A percentile compares a stretch with the other conserved stretches of the same genome.
These are phyloP conservation scores for Ephialtes manifestator DNA, from an alignment of 2,888 invertebrate genomes.

Conservation along the genomic window DNA sequence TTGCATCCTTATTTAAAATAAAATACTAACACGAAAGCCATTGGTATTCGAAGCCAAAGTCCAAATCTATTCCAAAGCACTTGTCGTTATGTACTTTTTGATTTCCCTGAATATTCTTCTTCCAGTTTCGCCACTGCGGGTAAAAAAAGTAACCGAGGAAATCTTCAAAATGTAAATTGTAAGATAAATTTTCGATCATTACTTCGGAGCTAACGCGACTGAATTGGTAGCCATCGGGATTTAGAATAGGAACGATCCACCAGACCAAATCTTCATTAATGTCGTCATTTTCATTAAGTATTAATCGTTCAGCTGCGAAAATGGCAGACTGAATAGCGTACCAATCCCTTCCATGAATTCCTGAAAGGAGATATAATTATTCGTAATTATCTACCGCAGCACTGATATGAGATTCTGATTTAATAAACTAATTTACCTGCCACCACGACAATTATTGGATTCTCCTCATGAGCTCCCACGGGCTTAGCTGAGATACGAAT, in stretches of 20 bases:
- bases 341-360: slow-evolving; percentile 67
- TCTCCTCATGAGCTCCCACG: slow-evolving; percentile 25
- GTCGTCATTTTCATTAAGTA: slow-evolving; percentile 48
- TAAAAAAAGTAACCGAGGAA: background rate
- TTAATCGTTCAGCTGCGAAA: slow-evolving; percentile 61
- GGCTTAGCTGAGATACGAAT: slow-evolving; percentile 54
- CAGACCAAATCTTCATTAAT: slow-evolving; percentile 48
- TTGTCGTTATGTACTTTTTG: background rate
- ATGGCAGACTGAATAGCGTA: slow-evolving; percentile 65
- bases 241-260: slow-evolving; percentile 65
- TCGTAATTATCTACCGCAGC: slow-evolving; percentile 9
- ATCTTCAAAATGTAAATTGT: background rate
- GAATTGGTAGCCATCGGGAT: slow-evolving; percentile 62
- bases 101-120: slow-evolving; percentile 51
- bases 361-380: slow-evolving; percentile 53
- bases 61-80: slow-evolving; percentile 63
- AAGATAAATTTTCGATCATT: slow-evolving; percentile 7
- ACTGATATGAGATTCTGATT: slow-evolving; percentile 20
- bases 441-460: slow-evolving; percentile 67
- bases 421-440: slow-evolving; percentile 61
- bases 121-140: slow-evolving; percentile 57
- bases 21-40: slow-evolving; percentile 57
- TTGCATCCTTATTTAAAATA: background rate
- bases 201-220: slow-evolving; percentile 32
- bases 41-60: slow-evolving; percentile 59